phyloP scores from a whole-genome alignment of 2,888 invertebrate genomes.

The Campopleginae sp. region DNA sequence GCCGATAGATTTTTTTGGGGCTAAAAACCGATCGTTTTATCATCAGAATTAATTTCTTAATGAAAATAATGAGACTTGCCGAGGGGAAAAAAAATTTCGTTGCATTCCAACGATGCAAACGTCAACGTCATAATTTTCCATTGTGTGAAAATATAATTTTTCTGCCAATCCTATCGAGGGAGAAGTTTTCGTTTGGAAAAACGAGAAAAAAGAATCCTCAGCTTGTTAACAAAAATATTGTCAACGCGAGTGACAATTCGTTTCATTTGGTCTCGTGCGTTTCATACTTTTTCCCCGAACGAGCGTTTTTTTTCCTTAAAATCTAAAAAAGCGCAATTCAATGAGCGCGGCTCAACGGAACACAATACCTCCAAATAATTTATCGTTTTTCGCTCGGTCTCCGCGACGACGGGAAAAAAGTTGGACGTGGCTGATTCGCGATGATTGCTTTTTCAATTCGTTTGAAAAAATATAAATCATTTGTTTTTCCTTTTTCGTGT shows the following conservation, averaged over 20 bases:
- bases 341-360: not conserved
- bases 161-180: not conserved
- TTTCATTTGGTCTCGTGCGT: not conserved
- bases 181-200: not conserved
- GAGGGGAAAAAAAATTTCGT: no score
- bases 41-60: no score
- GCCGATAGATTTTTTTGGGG: no score
- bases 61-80: no score
- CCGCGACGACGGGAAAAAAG: not conserved
- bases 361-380: not conserved
- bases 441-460: not conserved
- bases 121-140: no score
- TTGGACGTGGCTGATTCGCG: not conserved
- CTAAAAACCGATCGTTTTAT: no score
- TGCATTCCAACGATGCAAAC: no score
- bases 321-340: not conserved
- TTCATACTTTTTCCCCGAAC: not conserved
- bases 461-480: not conserved
- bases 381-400: not conserved
- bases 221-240: no score
- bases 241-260: not conserved
- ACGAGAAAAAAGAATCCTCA: not conserved
- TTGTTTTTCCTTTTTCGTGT: slow-evolving; percentile 1
- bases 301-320: not conserved
- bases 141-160: not conserved